These are phyloP conservation scores for Philaethria dido DNA, from an alignment of 2,888 invertebrate genomes.

Conservation along the genomic window DNA sequence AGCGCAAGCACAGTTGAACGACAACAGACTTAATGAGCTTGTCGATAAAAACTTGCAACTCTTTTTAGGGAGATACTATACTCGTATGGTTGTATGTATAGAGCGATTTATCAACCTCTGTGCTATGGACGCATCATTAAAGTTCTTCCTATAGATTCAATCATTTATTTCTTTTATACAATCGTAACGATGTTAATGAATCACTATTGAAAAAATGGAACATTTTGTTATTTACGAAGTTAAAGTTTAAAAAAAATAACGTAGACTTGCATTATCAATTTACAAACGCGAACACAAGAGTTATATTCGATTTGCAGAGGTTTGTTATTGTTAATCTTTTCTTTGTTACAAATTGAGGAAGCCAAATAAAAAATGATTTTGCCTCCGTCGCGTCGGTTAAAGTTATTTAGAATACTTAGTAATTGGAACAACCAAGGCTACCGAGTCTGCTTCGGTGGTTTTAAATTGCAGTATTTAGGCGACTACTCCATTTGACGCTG, in stretches of 20 bases:
- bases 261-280: conserved; percentile 1
- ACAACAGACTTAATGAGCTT: conserved; percentile 34
- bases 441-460: conserved; percentile 33
- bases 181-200: not conserved
- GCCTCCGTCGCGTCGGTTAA: conserved; percentile 29
- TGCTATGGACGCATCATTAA: not conserved
- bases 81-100: conserved; percentile 7
- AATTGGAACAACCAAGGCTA: conserved; percentile 40
- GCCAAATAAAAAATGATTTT: conserved; percentile 36
- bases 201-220: conserved; percentile 8
- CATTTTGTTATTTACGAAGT: not conserved
- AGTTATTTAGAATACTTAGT: conserved; percentile 40
- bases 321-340: conserved; percentile 31
- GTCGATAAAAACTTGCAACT: conserved; percentile 31
- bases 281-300: conserved; percentile 7
- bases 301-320: conserved; percentile 8
- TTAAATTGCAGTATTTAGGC: conserved; percentile 28
- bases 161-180: not conserved
- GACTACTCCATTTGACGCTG: not conserved
- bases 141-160: conserved; percentile 13
- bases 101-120: conserved; percentile 23
- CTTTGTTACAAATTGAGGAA: conserved; percentile 45
- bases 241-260: not conserved
- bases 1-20: conserved; percentile 38
- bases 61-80: conserved; percentile 20